Evolutionary conservation across 1,140 invertebrate genomes (phyloP), one percentile per base, ranked within the genome.

Genomic region (Drosophila mauritiana): DNA sequence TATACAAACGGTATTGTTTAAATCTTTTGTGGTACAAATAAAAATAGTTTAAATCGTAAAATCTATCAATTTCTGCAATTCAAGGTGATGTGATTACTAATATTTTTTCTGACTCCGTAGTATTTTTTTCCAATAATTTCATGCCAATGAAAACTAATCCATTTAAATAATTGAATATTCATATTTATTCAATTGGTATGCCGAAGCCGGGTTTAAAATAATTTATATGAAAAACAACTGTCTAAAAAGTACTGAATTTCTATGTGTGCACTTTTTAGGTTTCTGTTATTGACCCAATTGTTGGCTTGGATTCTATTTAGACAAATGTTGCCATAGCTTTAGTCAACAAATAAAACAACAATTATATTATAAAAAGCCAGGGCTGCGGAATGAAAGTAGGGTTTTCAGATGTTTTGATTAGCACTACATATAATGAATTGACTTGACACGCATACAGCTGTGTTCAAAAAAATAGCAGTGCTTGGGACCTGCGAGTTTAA

Each of bases 201-300:
- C 10, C 0, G 17, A 11, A 15, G 25, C 1, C 8, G n/a, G 1
- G 12, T 13, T 36, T 52, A 17, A 36, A 20, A 52, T 20, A 17
- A 34, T 11, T 6, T 2, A 36, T 1, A 17, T 36, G 3, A 42
- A 42, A 52, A 59, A 43, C 52, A 31, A 37, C 46, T 59, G 4
- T 46, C 36, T 42, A 45, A 22, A 34, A 20, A 39, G 42, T 13
- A 37, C 36, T 31, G 11, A n/a, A 15, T 15, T 25, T 48, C n/a
- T 51, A 34, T 34, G 2, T 61, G 8, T 39, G 12, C 20, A 17
- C 11, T 46, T 59, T 25, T 46, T 36, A 13, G 36, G 27, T 43
- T 57, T 57, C 11, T 73, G 54, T 61, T 73, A 59, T 73, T 73
- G 72, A 75, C 72, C 73, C 73, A 75, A 75, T 64, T 75, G 70